Conservation (phyloP, 2,888 invertebrate species). For the Parelbella ahira region DNA sequence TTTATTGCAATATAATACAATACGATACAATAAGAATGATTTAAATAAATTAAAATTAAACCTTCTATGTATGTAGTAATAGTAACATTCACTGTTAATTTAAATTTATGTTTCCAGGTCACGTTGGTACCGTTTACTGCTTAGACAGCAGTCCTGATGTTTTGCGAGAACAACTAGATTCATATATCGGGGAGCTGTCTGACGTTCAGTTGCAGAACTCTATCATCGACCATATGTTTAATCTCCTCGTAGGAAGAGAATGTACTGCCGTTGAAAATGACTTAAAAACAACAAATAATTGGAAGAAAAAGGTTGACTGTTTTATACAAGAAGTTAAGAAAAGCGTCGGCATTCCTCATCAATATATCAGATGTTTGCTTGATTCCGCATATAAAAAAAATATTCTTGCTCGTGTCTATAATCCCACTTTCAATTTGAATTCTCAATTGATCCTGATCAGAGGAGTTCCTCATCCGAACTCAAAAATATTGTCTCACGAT, state of each 20-base stretch:
- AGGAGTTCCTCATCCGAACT: constrained; percentile 35
- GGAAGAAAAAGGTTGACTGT: background rate
- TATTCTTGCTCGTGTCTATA: constrained; percentile 32
- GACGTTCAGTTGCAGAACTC: constrained; percentile 29
- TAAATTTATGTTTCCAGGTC: constrained; percentile 50
- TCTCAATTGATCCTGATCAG: constrained; percentile 49
- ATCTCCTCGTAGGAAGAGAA: background rate
- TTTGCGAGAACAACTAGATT: constrained; percentile 40
- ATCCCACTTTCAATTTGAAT: constrained; percentile 40
- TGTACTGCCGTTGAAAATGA: background rate
- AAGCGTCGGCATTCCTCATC: background rate
- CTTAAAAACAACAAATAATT: background rate
- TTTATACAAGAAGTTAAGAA: background rate
- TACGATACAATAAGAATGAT: too few relatives aligned
- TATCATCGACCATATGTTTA: background rate
- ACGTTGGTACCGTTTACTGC: constrained; percentile 45
- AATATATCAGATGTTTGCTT: constrained; percentile 3
- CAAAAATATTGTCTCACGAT: background rate
- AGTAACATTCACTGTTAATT: too few relatives aligned
- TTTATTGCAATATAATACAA: too few relatives aligned
- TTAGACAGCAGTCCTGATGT: constrained; percentile 53
- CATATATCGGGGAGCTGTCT: constrained; percentile 39
- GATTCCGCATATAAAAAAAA: constrained; percentile 37
- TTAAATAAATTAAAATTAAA: too few relatives aligned
- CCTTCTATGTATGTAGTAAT: too few relatives aligned